Evolutionary conservation across 2,797 vertebrate species (phyloP).

Genomic region (Aldrovandia affinis): DNA sequence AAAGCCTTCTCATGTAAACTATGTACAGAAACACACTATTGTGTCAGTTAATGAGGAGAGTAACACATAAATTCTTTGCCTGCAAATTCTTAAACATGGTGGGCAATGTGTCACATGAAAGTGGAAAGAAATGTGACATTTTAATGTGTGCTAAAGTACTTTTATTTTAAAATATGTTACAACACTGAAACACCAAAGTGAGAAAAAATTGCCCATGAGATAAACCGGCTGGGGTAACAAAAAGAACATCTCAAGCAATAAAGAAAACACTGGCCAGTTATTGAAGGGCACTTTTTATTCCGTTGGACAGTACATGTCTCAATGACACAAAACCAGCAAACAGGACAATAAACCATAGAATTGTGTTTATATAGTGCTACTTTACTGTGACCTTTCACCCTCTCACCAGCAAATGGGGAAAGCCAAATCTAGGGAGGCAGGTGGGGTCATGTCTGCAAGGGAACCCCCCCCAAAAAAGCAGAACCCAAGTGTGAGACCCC

Average conservation of each 20-base stretch:
- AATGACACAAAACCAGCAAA: background rate
- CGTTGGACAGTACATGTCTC: background rate
- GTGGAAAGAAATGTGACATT: too few species aligned
- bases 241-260: background rate
- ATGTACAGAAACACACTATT: too few species aligned
- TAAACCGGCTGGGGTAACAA: too few species aligned
- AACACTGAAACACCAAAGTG: too few species aligned
- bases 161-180: too few species aligned
- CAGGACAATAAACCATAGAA: background rate
- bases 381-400: background rate
- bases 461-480: background rate
- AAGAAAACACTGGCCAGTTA: background rate
- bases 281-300: background rate
- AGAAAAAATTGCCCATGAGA: too few species aligned
- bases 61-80: too few species aligned
- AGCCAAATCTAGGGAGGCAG: background rate
- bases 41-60: too few species aligned
- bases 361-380: background rate
- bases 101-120: too few species aligned
- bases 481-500: constrained; percentile 1
- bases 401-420: background rate
- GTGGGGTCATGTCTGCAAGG: background rate
- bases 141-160: too few species aligned
- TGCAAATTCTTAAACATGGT: too few species aligned
- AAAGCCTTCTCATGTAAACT: too few species aligned